Base-by-base conservation (phyloP, 2,888 invertebrate species). In the Dromius quadrimaculatus region DNA sequence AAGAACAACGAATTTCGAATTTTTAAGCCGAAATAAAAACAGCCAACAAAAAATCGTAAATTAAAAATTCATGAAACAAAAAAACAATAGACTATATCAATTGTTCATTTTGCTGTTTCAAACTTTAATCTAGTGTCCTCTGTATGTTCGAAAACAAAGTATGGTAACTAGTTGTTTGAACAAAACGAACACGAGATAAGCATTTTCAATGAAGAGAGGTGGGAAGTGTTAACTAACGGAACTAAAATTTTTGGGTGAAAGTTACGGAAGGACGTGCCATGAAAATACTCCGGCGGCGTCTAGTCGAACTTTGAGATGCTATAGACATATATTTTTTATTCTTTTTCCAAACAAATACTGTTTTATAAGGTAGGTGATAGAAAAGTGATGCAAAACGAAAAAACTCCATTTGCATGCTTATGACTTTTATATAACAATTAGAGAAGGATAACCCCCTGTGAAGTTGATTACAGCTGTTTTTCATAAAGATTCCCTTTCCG, bases 201-300 rank as follows among this genome's bases (percentile, higher is more conserved):
- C 41, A 15, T 41, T 41, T 41, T 41, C 41, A 41, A 15, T 41
- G 15, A 36, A 15, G 41, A 11, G 2, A 15, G 41, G 1, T 11
- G 41, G 41, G 15, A 41, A 41, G 41, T 41, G 15, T n/a, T 11
- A 36, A 36, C 36, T 36, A 36, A 11, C 36, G 11, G 23, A 47
- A 47, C 50, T 54, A 17, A 28, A 54, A 32, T 54, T 54, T 54
- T 54, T 54, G 50, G 50, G 28, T 11, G 15, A 54, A 54, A 54
- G 50, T 54, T 54, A 41, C 11, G 5, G 36, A 36, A 36, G 36
- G 36, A 36, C 36, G 36, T 36, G 41, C 41, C 1, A 41, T 15
- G 15, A 17, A 41, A 41, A 15, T 15, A 17, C 41, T 15, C 15
- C 15, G 15, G 41, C 41, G 41, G 41, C 1, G 9, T 41, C 11